Evolutionary conservation across 2,797 vertebrate species (phyloP), one percentile per base, ranked within the genome.

Genomic region (Echiichthys vipera): DNA sequence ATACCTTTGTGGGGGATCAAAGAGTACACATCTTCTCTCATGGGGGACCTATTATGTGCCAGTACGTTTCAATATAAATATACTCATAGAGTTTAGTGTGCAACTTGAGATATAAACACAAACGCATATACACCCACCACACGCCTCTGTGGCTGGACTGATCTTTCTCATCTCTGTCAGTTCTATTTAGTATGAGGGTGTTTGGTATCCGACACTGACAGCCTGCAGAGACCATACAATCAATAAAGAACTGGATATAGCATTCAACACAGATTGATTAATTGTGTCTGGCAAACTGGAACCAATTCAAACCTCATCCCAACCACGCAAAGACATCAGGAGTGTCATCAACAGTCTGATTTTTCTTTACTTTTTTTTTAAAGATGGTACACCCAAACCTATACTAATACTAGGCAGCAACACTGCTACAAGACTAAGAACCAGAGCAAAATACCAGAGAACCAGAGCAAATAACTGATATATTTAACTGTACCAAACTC

Each of bases 191-290:
- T 54, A 43, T 89, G 73, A 81, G 55, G 56, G 27, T 65, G 72
- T 77, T 77, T 56, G 67, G 47, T 49, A 25, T n/a, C 42, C 71
- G 80, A 84, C 67, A 75, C 65, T 36, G 59, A 74, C 42, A 77
- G 83, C 74, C 74, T 74, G 74, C 36, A 0, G 81, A 81, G 37
- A 74, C 63, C 37, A 49, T 45, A 61, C 24, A 64, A 70, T 91
- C 87, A 65, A 89, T 88, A 84, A 64, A 70, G 53, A 71, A 61
- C 83, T 77, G 65, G 79, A 82, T 83, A 70, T 43, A 84, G 57
- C 53, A 77, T 54, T 77, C 65, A 80, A 74, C 29, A 65, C 46
- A 2, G 29, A 78, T 39, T 82, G 73, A 86, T 81, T 71, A 46
- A 75, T 77, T 72, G 58, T 85, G 77, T 82, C 59, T 56, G 65